Base-by-base conservation (phyloP, 2,888 invertebrate species). In the Tineola bisselliella region DNA sequence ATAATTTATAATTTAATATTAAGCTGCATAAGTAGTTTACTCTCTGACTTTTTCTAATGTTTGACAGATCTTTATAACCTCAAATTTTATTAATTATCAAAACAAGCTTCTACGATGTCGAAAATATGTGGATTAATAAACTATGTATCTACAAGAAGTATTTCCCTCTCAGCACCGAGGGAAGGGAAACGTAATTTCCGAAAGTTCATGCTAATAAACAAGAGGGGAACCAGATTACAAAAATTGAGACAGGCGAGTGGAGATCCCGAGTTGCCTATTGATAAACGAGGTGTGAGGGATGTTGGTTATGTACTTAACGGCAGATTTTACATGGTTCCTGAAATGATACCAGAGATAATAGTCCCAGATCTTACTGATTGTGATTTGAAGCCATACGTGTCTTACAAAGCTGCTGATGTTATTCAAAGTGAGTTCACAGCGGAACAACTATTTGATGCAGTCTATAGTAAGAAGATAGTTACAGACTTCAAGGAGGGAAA, bases 361-460 rank as follows among this genome's bases (percentile, higher is more conserved):
- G 98, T 99, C 1, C 99, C 99, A 0, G 92, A 97, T 76, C 81
- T 99, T 19, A 91, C 89, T 64, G 91, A 88, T 66, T 99, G 93
- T 72, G 84, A 92, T 81, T 81, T 99, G 17, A 96, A 96, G 77
- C 97, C 99, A 0, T 99, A 99, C 70, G 98, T 99, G 0, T 95
- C 97, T 0, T 99, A 98, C 76, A 91, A 90, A 76, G 89, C 90
- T 0, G 88, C 90, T 2, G 91, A 94, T 62, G 90, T 97, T 0
- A 77, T 88, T 11, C 95, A 96, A 73, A 89, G 91, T 0, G 92
- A 94, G 78, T 96, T 96, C 68, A 96, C 96, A 0, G 88, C 97
- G 0, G 76, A 94, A 72, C 93, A 94, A 79, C 84, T 98, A 56
- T 96, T 96, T 71, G 89, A 94, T 71, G 91, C 91, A 0, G 87